These are phyloP conservation scores for Dinoponera quadriceps DNA, from an alignment of 1,140 invertebrate genomes.

Conservation along the genomic window DNA sequence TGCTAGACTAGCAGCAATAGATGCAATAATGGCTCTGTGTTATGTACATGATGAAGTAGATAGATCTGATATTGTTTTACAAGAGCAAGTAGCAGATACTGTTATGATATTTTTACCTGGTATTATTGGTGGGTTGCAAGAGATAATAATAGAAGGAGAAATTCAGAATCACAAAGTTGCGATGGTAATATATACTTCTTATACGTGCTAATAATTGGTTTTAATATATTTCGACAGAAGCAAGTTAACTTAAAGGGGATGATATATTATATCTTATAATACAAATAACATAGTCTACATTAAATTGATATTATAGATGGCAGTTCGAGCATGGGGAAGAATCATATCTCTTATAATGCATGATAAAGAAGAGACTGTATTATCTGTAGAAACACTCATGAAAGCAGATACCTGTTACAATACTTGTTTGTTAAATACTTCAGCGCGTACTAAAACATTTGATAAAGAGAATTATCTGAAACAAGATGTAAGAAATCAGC, in stretches of 20 bases:
- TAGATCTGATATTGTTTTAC: slow-evolving; percentile 81
- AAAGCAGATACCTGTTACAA: neutral
- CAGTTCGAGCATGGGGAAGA: slow-evolving; percentile 85
- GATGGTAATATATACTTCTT: slow-evolving; percentile 82
- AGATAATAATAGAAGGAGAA: slow-evolving; percentile 86
- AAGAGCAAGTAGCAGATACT: slow-evolving; percentile 86
- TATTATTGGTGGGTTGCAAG: slow-evolving; percentile 86
- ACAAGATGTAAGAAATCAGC: slow-evolving; percentile 80
- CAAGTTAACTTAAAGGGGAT: slow-evolving; percentile 28
- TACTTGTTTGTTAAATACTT: slow-evolving; percentile 49
- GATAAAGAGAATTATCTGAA: slow-evolving; percentile 84
- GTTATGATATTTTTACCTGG: slow-evolving; percentile 89
- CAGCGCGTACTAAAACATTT: slow-evolving; percentile 51
- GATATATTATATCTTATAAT: slow-evolving; percentile 37
- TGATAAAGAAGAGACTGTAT: slow-evolving; percentile 74
- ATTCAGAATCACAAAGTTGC: slow-evolving; percentile 88
- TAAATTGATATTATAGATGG: slow-evolving; percentile 80
- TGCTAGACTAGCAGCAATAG: slow-evolving; percentile 86
- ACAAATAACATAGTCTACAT: too few relatives aligned
- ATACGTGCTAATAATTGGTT: slow-evolving; percentile 46
- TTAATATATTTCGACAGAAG: slow-evolving; percentile 4
- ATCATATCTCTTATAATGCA: slow-evolving; percentile 85
- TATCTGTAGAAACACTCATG: slow-evolving; percentile 38
- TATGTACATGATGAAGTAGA: slow-evolving; percentile 84
- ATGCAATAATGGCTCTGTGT: slow-evolving; percentile 87